Evolutionary conservation across 2,113 vertebrate species (phyloP).

Genomic region (Corythornis vintsioides): DNA sequence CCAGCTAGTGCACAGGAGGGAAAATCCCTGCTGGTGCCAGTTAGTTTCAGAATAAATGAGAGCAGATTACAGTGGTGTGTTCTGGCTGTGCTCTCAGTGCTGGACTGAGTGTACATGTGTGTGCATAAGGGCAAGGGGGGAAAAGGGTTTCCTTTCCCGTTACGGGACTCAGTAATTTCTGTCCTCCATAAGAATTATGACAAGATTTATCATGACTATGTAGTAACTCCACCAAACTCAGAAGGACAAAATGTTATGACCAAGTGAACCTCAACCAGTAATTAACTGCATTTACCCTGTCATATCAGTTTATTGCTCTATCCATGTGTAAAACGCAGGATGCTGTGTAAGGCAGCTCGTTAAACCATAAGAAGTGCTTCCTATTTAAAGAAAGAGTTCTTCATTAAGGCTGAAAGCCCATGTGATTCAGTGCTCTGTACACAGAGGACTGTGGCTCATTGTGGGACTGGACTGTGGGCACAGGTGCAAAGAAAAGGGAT

Average conservation of each 20-base stretch:
- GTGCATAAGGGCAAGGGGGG: neutral
- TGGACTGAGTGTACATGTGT: neutral
- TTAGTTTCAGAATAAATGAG: slow-evolving; percentile 37
- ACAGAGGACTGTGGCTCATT: rapidly evolving
- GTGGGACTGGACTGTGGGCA: neutral
- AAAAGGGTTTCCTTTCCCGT: neutral
- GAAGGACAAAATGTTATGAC: neutral
- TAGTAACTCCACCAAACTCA: neutral
- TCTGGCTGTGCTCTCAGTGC: neutral
- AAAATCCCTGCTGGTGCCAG: slow-evolving; percentile 24
- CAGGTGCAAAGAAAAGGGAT: neutral
- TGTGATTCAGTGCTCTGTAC: neutral
- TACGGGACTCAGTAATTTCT: neutral
- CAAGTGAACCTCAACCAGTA: neutral
- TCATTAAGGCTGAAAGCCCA: neutral
- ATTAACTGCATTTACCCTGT: slow-evolving; percentile 13
- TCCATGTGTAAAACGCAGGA: neutral
- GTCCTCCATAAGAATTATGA: neutral
- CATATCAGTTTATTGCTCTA: neutral
- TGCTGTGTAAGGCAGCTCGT: neutral
- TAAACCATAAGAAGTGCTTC: neutral
- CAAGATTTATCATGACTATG: neutral
- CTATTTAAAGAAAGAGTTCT: neutral
- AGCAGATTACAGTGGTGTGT: neutral
- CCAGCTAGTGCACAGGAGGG: slow-evolving; percentile 38